Evolutionary conservation across 2,888 invertebrate species (phyloP), one percentile per base, ranked within the genome.

Genomic region (Muschampia plurimacula): DNA sequence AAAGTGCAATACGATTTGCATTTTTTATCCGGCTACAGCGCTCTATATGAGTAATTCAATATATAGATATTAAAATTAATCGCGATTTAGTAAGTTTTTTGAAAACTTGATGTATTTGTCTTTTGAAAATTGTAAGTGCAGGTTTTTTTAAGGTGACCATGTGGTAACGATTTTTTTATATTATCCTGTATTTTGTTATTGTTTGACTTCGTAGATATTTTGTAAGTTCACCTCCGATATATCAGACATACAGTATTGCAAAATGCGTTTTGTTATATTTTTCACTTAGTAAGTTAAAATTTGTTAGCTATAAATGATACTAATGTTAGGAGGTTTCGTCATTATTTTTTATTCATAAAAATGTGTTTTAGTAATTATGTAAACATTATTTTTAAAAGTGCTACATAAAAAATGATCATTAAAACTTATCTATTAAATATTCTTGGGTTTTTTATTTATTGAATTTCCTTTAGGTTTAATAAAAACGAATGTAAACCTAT

Each of bases 331-430:
- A 82, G 79, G 83, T 87, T 86, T 85, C 80, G 78, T 84, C 75
- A 83, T 86, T 87, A 76, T 76, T 86, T 86, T 85, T 82, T 78
- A 84, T 83, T 84, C 84, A 85, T 81, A 80, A 74, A 75, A 81
- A 83, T 87, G 83, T 88, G 87, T 89, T 90, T 89, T 86, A 84
- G 63, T 89, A 85, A 88, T 90, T 89, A 88, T 89, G 89, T 93
- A 84, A 88, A 90, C 87, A 87, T 89, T 88, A 89, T 88, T 91
- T 90, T 89, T 86, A 81, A 57, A 90, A 89, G 83, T 91, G 91
- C 90, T 90, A 88, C 89, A 57, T 60, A 89, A 88, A 89, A 89
- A 90, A 92, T 90, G 90, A 92, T 92, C 89, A 93, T 93, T 92
- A 93, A 92, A 92, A 91, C 89, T 89, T 91, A 92, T 88, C 90